Percentiles rank a stretch among this genome's conserved stretches.
These are phyloP conservation scores for Pogonocichla stellata DNA, from an alignment of 2,113 vertebrate species.

Conservation along the genomic window DNA sequence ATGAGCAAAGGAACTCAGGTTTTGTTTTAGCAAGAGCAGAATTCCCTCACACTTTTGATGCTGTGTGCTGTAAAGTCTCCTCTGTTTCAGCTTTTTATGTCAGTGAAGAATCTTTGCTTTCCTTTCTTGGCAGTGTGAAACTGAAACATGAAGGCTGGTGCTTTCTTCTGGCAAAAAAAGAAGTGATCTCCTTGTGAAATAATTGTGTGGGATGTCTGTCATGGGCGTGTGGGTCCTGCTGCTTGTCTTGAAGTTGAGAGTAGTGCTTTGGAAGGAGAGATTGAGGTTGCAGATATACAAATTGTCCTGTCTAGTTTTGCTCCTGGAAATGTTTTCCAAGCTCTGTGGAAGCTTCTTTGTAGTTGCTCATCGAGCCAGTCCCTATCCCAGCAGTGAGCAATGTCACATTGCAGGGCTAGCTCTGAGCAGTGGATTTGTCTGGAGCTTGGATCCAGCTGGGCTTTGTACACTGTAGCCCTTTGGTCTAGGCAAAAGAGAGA, in stretches of 20 bases:
- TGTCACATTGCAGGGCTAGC: background rate
- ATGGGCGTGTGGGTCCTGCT: accelerated
- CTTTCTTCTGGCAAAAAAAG: background rate
- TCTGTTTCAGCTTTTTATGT: background rate
- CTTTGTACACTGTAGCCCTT: background rate
- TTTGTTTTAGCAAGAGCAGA: background rate
- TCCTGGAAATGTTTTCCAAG: background rate
- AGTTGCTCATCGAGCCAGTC: background rate
- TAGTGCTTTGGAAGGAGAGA: background rate
- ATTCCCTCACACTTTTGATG: background rate
- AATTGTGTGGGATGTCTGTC: background rate
- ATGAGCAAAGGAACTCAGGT: background rate
- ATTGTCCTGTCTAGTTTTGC: background rate
- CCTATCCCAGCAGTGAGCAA: background rate
- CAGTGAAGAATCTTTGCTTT: background rate
- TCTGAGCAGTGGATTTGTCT: background rate
- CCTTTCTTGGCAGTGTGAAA: background rate
- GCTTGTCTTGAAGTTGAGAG: background rate
- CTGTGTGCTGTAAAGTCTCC: background rate
- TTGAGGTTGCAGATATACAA: background rate
- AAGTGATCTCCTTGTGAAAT: background rate
- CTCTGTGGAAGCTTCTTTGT: background rate
- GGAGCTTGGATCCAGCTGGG: background rate
- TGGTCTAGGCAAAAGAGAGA: background rate
- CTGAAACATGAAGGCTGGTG: accelerated